Conservation (phyloP, 2,888 invertebrate genomes). For the Melitaea athalia region DNA sequence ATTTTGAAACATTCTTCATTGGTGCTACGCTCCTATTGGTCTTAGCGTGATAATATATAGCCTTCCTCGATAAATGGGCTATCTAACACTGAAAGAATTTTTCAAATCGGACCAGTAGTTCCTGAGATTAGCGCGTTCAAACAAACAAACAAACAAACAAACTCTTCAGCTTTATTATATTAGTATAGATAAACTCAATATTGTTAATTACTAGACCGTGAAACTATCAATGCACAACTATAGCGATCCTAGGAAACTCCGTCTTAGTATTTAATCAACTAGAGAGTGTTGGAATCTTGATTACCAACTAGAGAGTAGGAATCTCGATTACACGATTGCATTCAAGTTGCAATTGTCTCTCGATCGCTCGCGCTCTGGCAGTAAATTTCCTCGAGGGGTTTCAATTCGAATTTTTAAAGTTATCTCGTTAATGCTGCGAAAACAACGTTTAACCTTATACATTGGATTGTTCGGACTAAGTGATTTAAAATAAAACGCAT, state of each 20-base stretch:
- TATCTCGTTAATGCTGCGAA: background rate
- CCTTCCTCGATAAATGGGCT: too few species aligned
- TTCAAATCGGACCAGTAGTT: too few species aligned
- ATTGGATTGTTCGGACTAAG: background rate
- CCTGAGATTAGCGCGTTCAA: too few species aligned
- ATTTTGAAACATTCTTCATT: too few species aligned
- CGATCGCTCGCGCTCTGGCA: background rate
- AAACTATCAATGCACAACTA: background rate
- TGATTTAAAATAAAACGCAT: background rate
- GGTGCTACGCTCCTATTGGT: too few species aligned
- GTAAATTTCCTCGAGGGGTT: background rate
- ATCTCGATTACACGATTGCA: background rate
- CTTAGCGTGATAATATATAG: too few species aligned
- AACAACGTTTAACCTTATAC: background rate
- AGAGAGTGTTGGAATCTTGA: background rate
- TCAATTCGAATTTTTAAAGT: slow-evolving; percentile 1
- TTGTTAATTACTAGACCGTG: background rate
- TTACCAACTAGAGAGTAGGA: background rate
- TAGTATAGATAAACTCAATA: too few species aligned
- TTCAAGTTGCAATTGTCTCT: background rate
- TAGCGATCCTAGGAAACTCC: background rate
- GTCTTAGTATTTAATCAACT: background rate
- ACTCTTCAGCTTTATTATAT: too few species aligned
- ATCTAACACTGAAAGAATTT: too few species aligned
- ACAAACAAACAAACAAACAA: too few species aligned